Conservation (phyloP, 2,113 vertebrate species). For the Nycticryphes semicollaris region DNA sequence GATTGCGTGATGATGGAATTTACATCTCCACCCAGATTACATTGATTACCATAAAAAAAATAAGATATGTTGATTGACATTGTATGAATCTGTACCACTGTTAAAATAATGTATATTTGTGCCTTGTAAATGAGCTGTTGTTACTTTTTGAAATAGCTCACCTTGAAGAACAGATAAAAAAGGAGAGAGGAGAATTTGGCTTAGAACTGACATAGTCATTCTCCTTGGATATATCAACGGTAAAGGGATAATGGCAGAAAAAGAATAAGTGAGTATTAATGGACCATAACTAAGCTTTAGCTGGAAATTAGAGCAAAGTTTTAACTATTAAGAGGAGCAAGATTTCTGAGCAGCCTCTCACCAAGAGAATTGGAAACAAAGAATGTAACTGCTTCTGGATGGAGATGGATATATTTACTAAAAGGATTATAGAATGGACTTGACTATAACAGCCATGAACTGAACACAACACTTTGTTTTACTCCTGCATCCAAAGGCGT, state of each 20-base stretch:
- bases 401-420: not conserved
- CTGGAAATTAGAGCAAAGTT: not conserved
- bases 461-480: not conserved
- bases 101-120: not conserved
- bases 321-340: not conserved
- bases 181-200: not conserved
- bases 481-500: not conserved
- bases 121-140: not conserved
- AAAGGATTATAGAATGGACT: not conserved
- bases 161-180: not conserved
- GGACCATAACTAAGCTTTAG: not conserved
- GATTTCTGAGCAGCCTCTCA: not conserved
- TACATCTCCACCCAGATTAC: not conserved
- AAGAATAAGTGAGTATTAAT: not conserved
- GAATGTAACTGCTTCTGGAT: not conserved
- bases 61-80: not conserved
- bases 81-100: not conserved
- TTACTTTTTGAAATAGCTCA: not conserved
- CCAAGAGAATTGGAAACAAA: not conserved
- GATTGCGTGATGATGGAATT: not conserved
- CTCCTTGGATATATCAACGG: not conserved
- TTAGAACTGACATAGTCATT: not conserved
- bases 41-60: not conserved
- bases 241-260: not conserved
- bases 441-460: not conserved